Conservation (phyloP, 2,888 invertebrate species). For the Hyles lineata region DNA sequence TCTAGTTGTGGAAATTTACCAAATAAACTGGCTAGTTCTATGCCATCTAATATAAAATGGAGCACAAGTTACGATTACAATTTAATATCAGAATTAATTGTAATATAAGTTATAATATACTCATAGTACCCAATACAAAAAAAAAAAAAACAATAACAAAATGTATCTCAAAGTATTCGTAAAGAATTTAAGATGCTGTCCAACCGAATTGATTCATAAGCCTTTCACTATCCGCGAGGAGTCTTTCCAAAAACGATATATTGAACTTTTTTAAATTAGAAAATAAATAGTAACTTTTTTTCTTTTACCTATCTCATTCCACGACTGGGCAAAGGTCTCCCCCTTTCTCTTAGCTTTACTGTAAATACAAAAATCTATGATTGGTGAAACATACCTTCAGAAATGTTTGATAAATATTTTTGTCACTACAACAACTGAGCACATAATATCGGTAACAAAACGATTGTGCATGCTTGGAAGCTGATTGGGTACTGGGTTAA, state of each 20-base stretch:
- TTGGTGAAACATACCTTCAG: background rate
- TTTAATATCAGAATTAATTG: too few species aligned
- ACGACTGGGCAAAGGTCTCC: too few species aligned
- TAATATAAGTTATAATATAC: background rate
- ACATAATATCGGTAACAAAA: background rate
- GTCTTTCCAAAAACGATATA: too few species aligned
- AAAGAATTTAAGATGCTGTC: too few species aligned
- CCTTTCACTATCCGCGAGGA: too few species aligned
- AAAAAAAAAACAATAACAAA: too few species aligned
- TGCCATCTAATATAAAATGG: background rate
- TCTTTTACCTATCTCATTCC: too few species aligned
- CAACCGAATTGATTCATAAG: too few species aligned
- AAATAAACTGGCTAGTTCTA: background rate
- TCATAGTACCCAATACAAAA: background rate
- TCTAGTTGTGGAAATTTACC: background rate
- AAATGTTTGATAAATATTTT: background rate
- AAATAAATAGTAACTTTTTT: background rate
- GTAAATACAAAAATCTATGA: too few species aligned
- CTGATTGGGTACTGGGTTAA: constrained; percentile 45
- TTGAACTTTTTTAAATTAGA: background rate
- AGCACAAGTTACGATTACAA: background rate
- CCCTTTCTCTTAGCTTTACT: too few species aligned
- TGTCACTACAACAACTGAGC: background rate
- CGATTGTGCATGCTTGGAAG: background rate
- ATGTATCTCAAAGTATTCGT: too few species aligned